phyloP scores from a whole-genome alignment of 2,888 invertebrate species.

The Nomada fabriciana region DNA sequence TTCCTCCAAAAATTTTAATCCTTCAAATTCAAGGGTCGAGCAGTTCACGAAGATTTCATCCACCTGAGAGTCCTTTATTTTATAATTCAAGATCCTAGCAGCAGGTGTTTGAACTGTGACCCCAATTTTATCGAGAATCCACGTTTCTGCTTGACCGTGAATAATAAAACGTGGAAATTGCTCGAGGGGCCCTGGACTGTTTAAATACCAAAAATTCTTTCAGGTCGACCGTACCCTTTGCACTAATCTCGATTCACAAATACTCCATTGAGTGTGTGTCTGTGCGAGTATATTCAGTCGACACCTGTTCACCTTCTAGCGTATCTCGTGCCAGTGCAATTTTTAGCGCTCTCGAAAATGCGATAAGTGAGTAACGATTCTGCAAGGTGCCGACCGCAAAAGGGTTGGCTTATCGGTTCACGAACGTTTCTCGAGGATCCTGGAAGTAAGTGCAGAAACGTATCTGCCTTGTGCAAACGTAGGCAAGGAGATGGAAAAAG shows the following conservation, averaged over 20 bases:
- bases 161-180: neutral
- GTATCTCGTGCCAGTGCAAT: slow-evolving; percentile 38
- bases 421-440: slow-evolving; percentile 41
- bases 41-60: neutral
- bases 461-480: neutral
- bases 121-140: neutral
- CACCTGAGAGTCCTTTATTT: neutral
- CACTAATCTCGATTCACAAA: neutral
- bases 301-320: slow-evolving; percentile 55
- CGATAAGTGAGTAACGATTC: slow-evolving; percentile 55
- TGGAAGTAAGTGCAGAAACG: slow-evolving; percentile 22
- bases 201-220: slow-evolving; percentile 9
- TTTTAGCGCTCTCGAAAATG: slow-evolving; percentile 32
- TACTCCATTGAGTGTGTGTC: neutral
- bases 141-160: neutral
- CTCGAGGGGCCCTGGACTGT: neutral
- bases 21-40: neutral
- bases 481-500: neutral
- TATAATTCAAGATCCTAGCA: neutral
- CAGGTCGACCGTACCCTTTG: neutral
- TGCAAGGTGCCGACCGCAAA: slow-evolving; percentile 50
- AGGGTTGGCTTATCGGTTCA: slow-evolving; percentile 51
- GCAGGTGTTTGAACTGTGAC: slow-evolving; percentile 10
- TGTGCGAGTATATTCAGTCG: slow-evolving; percentile 27
- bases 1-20: neutral